Conservation (phyloP, 2,888 invertebrate genomes). For the Drosophila rubida region DNA sequence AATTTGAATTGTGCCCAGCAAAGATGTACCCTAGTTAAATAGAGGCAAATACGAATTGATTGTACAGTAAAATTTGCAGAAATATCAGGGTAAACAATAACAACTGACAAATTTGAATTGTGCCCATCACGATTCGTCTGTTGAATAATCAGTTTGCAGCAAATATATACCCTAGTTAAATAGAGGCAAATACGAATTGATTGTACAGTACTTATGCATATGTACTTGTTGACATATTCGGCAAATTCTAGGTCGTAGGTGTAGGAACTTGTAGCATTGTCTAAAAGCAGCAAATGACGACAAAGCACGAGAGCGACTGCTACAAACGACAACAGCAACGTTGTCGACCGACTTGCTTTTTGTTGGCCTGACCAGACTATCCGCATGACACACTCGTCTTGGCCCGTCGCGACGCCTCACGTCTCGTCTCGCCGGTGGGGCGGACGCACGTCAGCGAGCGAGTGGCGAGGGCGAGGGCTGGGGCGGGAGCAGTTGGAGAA, state of each 20-base stretch:
- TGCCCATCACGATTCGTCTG: too few species aligned
- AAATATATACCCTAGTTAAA: slow-evolving; percentile 27
- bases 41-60: slow-evolving; percentile 36
- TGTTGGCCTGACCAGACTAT: slow-evolving; percentile 52
- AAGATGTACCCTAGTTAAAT: slow-evolving; percentile 29
- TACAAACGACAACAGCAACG: slow-evolving; percentile 30
- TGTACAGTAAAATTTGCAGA: too few species aligned
- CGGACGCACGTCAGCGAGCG: slow-evolving; percentile 38
- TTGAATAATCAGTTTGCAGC: slow-evolving; percentile 41
- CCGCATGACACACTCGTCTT: slow-evolving; percentile 51
- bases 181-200: slow-evolving; percentile 37
- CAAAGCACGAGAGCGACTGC: slow-evolving; percentile 4
- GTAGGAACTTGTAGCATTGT: slow-evolving; percentile 77
- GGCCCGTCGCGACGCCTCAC: slow-evolving; percentile 9
- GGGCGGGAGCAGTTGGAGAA: not conserved
- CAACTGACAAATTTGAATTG: too few species aligned
- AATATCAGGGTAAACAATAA: too few species aligned
- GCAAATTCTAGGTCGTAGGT: slow-evolving; percentile 79
- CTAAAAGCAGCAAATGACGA: slow-evolving; percentile 77
- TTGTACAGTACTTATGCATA: slow-evolving; percentile 31
- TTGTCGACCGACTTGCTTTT: slow-evolving; percentile 26
- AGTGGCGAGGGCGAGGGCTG: not conserved
- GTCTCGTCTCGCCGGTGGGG: slow-evolving; percentile 36
- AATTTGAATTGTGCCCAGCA: too few species aligned
- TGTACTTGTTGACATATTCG: slow-evolving; percentile 75